These are phyloP conservation scores for Galeopterus variegatus DNA, from an alignment of 2,113 vertebrate species.

Conservation along the genomic window DNA sequence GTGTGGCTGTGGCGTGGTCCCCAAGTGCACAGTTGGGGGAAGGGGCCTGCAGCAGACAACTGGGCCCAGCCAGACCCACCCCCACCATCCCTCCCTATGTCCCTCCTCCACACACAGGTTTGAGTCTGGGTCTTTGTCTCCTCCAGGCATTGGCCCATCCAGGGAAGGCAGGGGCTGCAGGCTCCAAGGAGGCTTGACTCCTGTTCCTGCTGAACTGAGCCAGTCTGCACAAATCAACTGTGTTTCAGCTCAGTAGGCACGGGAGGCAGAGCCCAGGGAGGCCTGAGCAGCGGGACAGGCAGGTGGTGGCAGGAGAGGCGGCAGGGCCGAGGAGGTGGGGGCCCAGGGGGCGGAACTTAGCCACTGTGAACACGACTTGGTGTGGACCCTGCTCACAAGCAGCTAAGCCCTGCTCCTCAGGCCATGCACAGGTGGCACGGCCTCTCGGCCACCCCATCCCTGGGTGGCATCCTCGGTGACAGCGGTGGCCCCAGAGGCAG, in stretches of 20 bases:
- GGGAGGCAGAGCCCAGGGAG: constrained; percentile 90
- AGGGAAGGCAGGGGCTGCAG: constrained; percentile 91
- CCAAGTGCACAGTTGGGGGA: background rate
- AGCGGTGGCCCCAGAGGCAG: background rate
- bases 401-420: constrained; percentile 93
- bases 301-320: background rate
- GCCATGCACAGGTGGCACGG: background rate
- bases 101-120: background rate
- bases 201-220: constrained; percentile 99
- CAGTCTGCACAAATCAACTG: constrained; percentile 95
- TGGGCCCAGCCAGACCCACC: background rate
- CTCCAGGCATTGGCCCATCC: background rate
- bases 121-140: background rate
- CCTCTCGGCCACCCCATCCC: constrained; percentile 45
- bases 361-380: constrained; percentile 95
- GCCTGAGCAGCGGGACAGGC: background rate
- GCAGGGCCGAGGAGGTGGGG: constrained; percentile 63
- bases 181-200: constrained; percentile 97
- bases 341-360: constrained; percentile 94
- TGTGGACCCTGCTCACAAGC: constrained; percentile 93
- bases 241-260: constrained; percentile 98
- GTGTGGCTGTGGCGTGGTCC: background rate
- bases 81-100: background rate
- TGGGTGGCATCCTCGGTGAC: background rate
- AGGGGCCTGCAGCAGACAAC: background rate